Evolutionary conservation across 2,113 vertebrate species (phyloP).

Genomic region (Meriones unguiculatus): DNA sequence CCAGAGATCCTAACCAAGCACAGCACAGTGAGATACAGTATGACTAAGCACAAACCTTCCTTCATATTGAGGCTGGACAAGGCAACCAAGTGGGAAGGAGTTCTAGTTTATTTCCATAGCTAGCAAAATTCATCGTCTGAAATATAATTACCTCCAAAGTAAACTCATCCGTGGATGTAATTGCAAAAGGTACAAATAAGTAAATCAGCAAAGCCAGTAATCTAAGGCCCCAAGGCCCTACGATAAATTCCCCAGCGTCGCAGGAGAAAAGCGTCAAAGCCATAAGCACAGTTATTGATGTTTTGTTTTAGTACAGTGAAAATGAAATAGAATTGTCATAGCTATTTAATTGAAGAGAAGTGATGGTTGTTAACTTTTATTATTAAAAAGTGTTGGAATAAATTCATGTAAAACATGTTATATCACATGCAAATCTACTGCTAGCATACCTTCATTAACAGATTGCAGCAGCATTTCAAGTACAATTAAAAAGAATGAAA

Average conservation of each 20-base stretch:
- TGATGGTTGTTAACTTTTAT: background rate
- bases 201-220: background rate
- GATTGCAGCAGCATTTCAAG: background rate
- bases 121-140: background rate
- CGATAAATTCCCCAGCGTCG: background rate
- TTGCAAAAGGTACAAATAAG: background rate
- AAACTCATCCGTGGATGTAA: background rate
- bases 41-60: too few species aligned
- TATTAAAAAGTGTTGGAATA: conserved; percentile 11
- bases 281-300: background rate
- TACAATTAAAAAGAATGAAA: background rate
- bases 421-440: background rate
- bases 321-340: background rate
- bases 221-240: background rate
- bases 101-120: background rate
- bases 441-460: background rate
- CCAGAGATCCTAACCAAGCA: too few species aligned
- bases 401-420: background rate
- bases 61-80: too few species aligned
- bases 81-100: too few species aligned
- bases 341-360: conserved; percentile 9
- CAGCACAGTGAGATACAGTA: too few species aligned
- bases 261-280: background rate
- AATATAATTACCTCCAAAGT: background rate
- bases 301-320: background rate